These are phyloP conservation scores for Glaucopsyche alexis DNA, from an alignment of 2,888 invertebrate species.

Conservation along the genomic window DNA sequence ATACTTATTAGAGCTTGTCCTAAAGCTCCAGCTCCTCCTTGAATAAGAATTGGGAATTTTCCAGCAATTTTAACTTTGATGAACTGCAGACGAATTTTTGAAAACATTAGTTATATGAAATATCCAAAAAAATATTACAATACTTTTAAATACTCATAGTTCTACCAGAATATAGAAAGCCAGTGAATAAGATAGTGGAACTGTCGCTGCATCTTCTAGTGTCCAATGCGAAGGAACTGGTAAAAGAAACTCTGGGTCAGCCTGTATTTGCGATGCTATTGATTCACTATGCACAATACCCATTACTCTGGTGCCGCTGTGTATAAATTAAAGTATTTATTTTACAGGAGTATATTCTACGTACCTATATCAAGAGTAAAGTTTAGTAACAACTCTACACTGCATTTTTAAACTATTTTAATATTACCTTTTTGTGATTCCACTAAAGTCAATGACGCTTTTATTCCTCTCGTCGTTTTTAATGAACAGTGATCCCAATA, in stretches of 20 bases:
- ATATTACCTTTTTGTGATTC: slow-evolving; percentile 19
- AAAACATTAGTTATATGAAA: neutral
- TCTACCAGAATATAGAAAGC: slow-evolving; percentile 64
- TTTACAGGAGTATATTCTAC: neutral
- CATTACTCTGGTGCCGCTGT: slow-evolving; percentile 80
- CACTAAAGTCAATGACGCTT: slow-evolving; percentile 18
- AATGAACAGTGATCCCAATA: neutral
- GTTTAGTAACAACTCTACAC: neutral
- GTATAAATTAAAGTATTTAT: slow-evolving; percentile 30
- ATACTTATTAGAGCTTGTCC: slow-evolving; percentile 60
- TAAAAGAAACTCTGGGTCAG: slow-evolving; percentile 78
- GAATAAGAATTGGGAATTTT: slow-evolving; percentile 46
- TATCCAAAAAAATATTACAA: neutral
- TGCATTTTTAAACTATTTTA: neutral
- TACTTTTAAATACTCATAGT: slow-evolving; percentile 23
- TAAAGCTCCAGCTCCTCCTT: slow-evolving; percentile 58
- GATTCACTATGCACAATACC: slow-evolving; percentile 78
- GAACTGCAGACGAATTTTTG: slow-evolving; percentile 38
- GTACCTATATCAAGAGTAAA: neutral
- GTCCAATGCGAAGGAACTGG: slow-evolving; percentile 84
- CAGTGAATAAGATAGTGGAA: slow-evolving; percentile 85
- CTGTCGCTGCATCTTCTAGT: slow-evolving; percentile 86
- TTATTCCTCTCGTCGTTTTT: neutral
- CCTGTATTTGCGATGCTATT: slow-evolving; percentile 76
- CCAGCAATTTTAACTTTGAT: slow-evolving; percentile 37